A percentile compares a stretch with the other conserved stretches of the same genome.
Evolutionary conservation across 2,888 invertebrate genomes (phyloP).

Genomic region (Scaptodrosophila latifasciaeformis): DNA sequence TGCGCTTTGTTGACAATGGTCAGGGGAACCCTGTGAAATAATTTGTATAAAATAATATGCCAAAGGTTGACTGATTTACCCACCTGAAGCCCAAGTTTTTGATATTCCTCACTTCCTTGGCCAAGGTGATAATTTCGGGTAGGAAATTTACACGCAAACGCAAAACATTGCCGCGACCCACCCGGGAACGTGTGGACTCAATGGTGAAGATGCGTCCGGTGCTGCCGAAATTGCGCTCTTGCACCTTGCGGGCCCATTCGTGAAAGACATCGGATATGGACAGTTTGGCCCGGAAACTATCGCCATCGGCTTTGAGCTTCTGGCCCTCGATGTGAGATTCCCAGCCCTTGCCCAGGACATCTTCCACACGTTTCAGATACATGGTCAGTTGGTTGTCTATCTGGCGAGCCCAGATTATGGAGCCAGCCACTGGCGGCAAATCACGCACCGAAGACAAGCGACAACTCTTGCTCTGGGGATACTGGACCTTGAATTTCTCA

Average conservation of each 20-base stretch:
- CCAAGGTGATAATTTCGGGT: conserved; percentile 97
- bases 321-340: conserved; percentile 99
- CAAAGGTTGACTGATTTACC: conserved; percentile 9
- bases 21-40: conserved; percentile 86
- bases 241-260: conserved; percentile 96
- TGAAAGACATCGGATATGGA: conserved; percentile 98
- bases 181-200: conserved; percentile 85
- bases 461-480: conserved; percentile 95
- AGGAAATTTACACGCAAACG: conserved; percentile 95
- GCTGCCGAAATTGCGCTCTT: conserved; percentile 94
- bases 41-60: not conserved
- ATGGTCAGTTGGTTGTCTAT: conserved; percentile 98
- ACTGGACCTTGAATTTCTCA: conserved; percentile 99
- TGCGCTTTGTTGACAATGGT: conserved; percentile 99
- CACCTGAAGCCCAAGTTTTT: conserved; percentile 93
- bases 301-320: conserved; percentile 96
- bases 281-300: conserved; percentile 96
- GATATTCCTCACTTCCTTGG: conserved; percentile 98
- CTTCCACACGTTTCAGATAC: conserved; percentile 97
- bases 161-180: conserved; percentile 88
- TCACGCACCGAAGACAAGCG: conserved; percentile 93
- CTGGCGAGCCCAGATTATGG: conserved; percentile 99
- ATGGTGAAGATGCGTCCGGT: conserved; percentile 96
- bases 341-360: conserved; percentile 99
- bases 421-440: conserved; percentile 97